phyloP scores from a whole-genome alignment of 2,888 invertebrate genomes.

The Acronicta leporina region DNA sequence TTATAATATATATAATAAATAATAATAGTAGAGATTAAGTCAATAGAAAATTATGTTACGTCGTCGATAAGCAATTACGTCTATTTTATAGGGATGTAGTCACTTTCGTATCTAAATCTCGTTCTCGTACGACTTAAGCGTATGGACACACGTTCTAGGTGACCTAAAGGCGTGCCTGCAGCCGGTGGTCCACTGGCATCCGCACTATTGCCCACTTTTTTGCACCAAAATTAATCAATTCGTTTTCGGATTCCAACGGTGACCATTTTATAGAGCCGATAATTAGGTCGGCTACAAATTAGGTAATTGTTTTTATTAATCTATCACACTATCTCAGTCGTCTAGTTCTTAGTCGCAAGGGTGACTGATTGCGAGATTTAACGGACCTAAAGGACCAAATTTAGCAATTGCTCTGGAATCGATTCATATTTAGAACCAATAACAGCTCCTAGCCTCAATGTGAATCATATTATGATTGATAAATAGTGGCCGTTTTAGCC shows the following conservation, averaged over 20 bases:
- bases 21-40: too few species aligned
- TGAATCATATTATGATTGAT: too few species aligned
- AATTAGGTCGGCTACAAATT: background rate
- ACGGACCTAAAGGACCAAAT: too few species aligned
- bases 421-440: background rate
- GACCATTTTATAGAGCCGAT: conserved; percentile 23
- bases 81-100: too few species aligned
- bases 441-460: background rate
- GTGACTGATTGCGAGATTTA: too few species aligned
- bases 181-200: conserved; percentile 47
- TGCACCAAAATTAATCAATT: conserved; percentile 62
- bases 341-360: too few species aligned
- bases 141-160: conserved; percentile 22
- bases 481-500: too few species aligned
- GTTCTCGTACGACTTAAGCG: background rate
- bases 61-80: too few species aligned
- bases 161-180: conserved; percentile 39
- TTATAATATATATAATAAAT: too few species aligned
- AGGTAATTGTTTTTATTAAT: background rate
- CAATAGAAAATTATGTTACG: too few species aligned
- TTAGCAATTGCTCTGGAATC: background rate
- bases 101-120: background rate
- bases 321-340: too few species aligned
- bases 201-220: conserved; percentile 55
- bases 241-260: conserved; percentile 33